A percentile compares a stretch with the other conserved stretches of the same genome.
phyloP scores from a whole-genome alignment of 2,113 vertebrate genomes.

The Dipodomys ordii region DNA sequence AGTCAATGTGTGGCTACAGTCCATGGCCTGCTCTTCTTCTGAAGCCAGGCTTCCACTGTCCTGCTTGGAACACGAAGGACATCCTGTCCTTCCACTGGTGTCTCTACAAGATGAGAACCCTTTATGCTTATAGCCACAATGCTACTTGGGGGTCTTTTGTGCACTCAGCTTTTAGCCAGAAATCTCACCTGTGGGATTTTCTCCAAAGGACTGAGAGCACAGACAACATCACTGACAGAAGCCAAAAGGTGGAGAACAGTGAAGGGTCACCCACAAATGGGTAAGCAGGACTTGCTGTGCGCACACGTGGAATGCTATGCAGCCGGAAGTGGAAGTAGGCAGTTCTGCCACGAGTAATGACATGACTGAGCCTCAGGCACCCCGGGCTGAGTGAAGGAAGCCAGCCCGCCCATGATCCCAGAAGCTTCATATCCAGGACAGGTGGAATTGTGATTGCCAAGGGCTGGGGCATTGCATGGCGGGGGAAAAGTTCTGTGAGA shows the following conservation, averaged over 20 bases:
- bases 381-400: neutral
- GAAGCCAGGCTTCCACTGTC: fast-evolving
- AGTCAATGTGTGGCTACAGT: neutral
- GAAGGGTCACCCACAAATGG: neutral
- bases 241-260: neutral
- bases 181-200: neutral
- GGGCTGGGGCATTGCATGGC: too few relatives aligned
- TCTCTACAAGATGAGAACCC: neutral
- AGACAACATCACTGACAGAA: neutral
- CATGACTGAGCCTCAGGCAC: too few relatives aligned
- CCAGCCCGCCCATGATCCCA: neutral
- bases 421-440: neutral
- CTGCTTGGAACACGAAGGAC: neutral
- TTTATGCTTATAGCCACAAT: too few relatives aligned
- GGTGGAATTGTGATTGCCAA: neutral
- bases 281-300: neutral
- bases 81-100: neutral
- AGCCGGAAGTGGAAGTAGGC: too few relatives aligned
- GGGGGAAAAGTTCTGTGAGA: neutral
- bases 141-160: too few relatives aligned
- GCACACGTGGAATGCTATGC: neutral
- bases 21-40: neutral
- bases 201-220: neutral
- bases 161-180: neutral
- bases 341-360: too few relatives aligned